phyloP scores from a whole-genome alignment of 2,797 vertebrate species.

The Nannoperca obscura region DNA sequence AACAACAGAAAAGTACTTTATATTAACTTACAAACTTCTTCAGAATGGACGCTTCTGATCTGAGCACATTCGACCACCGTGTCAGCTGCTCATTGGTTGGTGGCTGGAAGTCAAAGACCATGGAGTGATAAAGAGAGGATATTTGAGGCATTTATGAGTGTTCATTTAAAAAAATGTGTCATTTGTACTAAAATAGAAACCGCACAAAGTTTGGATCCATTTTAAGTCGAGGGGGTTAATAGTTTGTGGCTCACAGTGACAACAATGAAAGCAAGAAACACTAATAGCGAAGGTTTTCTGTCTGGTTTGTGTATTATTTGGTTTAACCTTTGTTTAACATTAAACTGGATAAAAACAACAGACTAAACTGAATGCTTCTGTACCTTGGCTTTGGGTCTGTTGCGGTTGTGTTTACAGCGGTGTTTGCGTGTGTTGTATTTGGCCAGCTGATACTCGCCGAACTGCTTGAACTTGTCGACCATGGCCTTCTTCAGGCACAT shows the following conservation, averaged over 20 bases:
- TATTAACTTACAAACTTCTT: constrained; percentile 75
- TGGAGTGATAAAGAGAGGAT: background rate
- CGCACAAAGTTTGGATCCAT: background rate
- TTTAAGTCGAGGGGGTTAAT: background rate
- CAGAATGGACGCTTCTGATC: constrained; percentile 51
- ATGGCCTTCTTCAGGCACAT: constrained; percentile 89
- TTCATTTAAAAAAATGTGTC: background rate
- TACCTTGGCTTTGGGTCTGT: constrained; percentile 67
- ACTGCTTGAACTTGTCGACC: constrained; percentile 90
- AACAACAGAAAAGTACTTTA: background rate
- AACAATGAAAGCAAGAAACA: background rate
- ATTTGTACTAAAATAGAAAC: constrained; percentile 9
- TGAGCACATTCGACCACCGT: constrained; percentile 69
- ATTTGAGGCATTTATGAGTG: background rate
- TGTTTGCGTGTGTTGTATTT: constrained; percentile 92
- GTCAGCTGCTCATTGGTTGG: constrained; percentile 47
- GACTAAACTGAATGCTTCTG: background rate
- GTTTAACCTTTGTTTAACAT: background rate
- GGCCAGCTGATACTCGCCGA: constrained; percentile 92
- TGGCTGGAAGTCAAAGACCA: constrained; percentile 60
- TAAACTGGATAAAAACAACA: background rate
- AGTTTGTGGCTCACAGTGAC: background rate
- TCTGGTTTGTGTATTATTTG: background rate
- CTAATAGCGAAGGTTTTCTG: background rate
- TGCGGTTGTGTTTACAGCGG: constrained; percentile 84